Conservation (phyloP, 2,888 invertebrate genomes). For the Dorcus parallelipipedus region DNA sequence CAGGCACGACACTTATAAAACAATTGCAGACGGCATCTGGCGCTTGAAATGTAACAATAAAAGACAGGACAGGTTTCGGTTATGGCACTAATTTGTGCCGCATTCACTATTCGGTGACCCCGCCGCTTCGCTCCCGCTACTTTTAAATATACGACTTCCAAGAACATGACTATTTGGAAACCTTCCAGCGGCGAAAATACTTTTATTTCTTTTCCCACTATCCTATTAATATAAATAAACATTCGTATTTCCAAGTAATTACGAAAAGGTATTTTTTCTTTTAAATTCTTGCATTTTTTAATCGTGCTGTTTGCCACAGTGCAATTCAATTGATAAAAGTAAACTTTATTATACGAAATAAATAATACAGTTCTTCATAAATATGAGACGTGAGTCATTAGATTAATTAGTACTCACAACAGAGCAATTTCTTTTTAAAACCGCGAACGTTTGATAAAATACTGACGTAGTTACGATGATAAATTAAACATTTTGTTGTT, state of each 20-base stretch:
- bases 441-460: too few species aligned
- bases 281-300: too few species aligned
- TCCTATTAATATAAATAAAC: constrained; percentile 8
- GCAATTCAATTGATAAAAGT: too few species aligned
- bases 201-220: constrained; percentile 9
- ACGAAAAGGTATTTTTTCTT: constrained; percentile 4
- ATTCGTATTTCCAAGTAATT: constrained; percentile 11
- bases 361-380: too few species aligned
- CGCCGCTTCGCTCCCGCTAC: constrained; percentile 6
- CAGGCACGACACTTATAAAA: constrained; percentile 18
- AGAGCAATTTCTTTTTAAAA: too few species aligned
- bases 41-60: constrained; percentile 19
- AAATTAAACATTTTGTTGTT: too few species aligned
- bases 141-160: constrained; percentile 10
- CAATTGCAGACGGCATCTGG: constrained; percentile 25
- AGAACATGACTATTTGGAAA: constrained; percentile 16
- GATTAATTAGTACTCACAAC: too few species aligned
- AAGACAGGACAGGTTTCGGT: constrained; percentile 17
- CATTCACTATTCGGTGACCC: constrained; percentile 12
- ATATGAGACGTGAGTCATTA: too few species aligned
- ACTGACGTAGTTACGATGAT: too few species aligned
- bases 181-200: constrained; percentile 16
- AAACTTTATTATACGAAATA: too few species aligned
- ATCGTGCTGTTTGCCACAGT: too few species aligned
- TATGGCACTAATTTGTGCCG: constrained; percentile 13